Percentiles rank a stretch among this genome's conserved stretches.
Evolutionary conservation across 2,113 vertebrate species (phyloP).

Genomic region (Orycteropus afer): DNA sequence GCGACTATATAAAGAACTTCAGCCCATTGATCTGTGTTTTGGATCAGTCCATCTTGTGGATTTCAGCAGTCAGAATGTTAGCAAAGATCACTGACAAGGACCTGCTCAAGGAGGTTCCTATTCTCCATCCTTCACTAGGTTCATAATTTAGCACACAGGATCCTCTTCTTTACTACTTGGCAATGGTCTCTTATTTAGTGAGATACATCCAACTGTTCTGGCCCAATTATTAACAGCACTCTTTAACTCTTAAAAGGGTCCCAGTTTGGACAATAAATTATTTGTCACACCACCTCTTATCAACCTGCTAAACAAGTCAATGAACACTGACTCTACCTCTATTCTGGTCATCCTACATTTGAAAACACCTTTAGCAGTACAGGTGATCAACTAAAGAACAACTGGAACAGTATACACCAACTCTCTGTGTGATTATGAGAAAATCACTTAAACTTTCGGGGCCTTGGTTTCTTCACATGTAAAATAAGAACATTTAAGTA

Average conservation of each 20-base stretch:
- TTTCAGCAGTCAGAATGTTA: slow-evolving; percentile 41
- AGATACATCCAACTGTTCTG: background rate
- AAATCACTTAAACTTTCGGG: background rate
- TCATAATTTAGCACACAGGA: background rate
- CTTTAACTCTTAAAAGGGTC: background rate
- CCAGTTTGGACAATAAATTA: background rate
- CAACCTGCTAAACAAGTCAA: background rate
- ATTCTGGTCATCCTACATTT: background rate
- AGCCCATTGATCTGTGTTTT: slow-evolving; percentile 35
- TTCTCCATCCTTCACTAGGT: background rate
- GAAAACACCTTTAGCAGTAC: background rate
- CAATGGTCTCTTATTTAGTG: background rate
- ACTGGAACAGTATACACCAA: background rate
- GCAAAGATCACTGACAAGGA: background rate
- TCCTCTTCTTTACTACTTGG: background rate
- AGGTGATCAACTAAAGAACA: background rate
- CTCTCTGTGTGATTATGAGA: background rate
- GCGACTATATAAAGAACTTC: slow-evolving; percentile 64
- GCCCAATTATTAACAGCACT: background rate
- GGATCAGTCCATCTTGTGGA: slow-evolving; percentile 29
- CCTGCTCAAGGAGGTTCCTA: background rate
- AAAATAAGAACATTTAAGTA: slow-evolving; percentile 7
- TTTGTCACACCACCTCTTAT: background rate
- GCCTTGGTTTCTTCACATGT: background rate
- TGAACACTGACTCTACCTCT: background rate